Evolutionary conservation across 2,797 vertebrate species (phyloP), one percentile per base, ranked within the genome.

Genomic region (Tympanoctomys barrerae): DNA sequence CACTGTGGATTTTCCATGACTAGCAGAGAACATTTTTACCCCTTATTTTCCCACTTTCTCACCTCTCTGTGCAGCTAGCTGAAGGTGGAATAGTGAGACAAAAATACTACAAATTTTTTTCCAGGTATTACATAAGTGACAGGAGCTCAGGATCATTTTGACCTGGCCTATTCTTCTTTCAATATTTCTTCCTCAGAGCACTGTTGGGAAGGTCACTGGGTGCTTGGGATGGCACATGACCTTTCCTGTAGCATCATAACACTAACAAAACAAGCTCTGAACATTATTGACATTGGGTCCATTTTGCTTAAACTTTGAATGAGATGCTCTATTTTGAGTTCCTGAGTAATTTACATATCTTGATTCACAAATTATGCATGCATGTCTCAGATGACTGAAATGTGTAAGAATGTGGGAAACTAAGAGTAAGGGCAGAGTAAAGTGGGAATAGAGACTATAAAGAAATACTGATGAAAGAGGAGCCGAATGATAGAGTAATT

Each of bases 151-250:
- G 93, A 95, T 97, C 95, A 96, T 49, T 89, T 62, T 1, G 0
- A 97, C 84, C 85, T 24, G 7, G 14, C 14, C 89, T 89, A 78
- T 96, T 97, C 98, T 98, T 98, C 90, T 98, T 52, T 99, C 99
- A 97, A 96, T 98, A 73, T 97, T 97, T 92, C 92, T 98, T 98
- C 98, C 98, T 97, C 96, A 95, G 97, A 98, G 98, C 97, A 98
- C 98, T 98, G 97, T 97, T 98, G 98, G 98, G 98, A 99, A 99
- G 98, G 98, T 97, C 98, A 98, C 87, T 96, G 96, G 98, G 98
- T 98, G 98, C 98, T 98, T 98, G 95, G 86, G 84, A 98, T 98
- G 97, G 98, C 97, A 97, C 97, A 95, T 94, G 91, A 96, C 96
- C 91, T 97, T 97, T 98, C 97, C 96, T 91, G 71, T 97, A 96